Conservation (phyloP, 2,888 invertebrate genomes). For the Atethmia centrago region DNA sequence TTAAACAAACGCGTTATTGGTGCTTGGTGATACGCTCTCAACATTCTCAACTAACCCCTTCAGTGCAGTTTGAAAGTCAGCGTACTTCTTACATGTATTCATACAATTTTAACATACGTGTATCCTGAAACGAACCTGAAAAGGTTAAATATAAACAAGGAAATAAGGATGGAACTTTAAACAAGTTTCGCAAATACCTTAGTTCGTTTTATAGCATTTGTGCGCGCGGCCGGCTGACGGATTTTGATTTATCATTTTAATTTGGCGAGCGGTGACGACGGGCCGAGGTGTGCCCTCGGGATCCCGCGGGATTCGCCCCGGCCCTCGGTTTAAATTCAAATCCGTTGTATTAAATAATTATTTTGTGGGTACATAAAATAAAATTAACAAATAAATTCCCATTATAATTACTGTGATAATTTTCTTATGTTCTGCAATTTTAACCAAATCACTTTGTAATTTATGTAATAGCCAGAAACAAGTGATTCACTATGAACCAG, state of each 20-base stretch:
- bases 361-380: conserved; percentile 75
- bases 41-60: conserved; percentile 43
- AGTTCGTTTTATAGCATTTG: conserved; percentile 68
- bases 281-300: conserved; percentile 78
- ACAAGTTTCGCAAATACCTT: conserved; percentile 68
- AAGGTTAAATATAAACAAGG: conserved; percentile 58
- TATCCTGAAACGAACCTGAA: conserved; percentile 16
- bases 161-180: conserved; percentile 66
- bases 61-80: conserved; percentile 50
- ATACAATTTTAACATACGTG: conserved; percentile 33
- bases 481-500: conserved; percentile 53
- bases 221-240: conserved; percentile 78
- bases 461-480: conserved; percentile 48
- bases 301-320: conserved; percentile 76
- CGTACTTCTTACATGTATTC: conserved; percentile 28
- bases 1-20: conserved; percentile 54
- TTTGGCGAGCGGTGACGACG: conserved; percentile 85
- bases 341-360: conserved; percentile 83
- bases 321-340: conserved; percentile 83
- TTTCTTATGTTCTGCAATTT: conserved; percentile 49
- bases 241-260: conserved; percentile 90
- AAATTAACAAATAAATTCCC: conserved; percentile 71
- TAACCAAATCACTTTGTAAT: conserved; percentile 38
- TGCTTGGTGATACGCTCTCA: conserved; percentile 41
- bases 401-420: conserved; percentile 54